Percentiles rank a stretch among this genome's conserved stretches.
These are phyloP conservation scores for Collichthys lucidus DNA, from an alignment of 2,113 vertebrate species.

Conservation along the genomic window DNA sequence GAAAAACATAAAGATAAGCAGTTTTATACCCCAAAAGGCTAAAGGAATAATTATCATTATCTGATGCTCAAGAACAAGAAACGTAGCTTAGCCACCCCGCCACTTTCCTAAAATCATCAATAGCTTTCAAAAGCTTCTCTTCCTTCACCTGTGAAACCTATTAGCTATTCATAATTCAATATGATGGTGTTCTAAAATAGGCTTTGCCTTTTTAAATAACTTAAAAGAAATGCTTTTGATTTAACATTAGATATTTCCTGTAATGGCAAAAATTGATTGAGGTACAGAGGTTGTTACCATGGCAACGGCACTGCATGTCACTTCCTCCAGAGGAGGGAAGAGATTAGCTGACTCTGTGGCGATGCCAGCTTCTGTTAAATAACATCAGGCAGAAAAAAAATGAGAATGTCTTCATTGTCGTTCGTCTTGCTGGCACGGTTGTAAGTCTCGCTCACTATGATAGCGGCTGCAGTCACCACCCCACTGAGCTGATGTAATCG, in stretches of 20 bases:
- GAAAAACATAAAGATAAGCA: background rate
- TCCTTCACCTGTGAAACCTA: background rate
- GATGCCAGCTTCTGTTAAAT: slow-evolving; percentile 37
- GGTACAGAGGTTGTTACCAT: slow-evolving; percentile 64
- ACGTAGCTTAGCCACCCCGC: background rate
- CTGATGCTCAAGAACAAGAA: background rate
- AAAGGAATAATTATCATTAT: background rate
- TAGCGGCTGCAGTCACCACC: slow-evolving; percentile 8
- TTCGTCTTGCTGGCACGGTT: slow-evolving; percentile 29
- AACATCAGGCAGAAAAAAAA: slow-evolving; percentile 24
- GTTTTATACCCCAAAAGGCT: background rate
- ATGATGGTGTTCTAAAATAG: background rate
- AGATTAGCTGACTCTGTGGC: slow-evolving; percentile 28
- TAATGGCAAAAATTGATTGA: background rate
- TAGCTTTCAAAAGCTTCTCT: background rate
- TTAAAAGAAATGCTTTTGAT: slow-evolving; percentile 4
- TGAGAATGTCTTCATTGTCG: slow-evolving; percentile 37
- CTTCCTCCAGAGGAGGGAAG: slow-evolving; percentile 15
- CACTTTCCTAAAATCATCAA: background rate
- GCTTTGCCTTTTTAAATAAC: background rate
- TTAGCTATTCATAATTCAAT: background rate
- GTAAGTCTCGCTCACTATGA: background rate
- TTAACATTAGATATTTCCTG: background rate
- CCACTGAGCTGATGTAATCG: slow-evolving; percentile 61
- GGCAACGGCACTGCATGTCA: slow-evolving; percentile 64